These are phyloP conservation scores for Amblyjoppa fuscipennis DNA, from an alignment of 2,888 invertebrate genomes.

Conservation along the genomic window DNA sequence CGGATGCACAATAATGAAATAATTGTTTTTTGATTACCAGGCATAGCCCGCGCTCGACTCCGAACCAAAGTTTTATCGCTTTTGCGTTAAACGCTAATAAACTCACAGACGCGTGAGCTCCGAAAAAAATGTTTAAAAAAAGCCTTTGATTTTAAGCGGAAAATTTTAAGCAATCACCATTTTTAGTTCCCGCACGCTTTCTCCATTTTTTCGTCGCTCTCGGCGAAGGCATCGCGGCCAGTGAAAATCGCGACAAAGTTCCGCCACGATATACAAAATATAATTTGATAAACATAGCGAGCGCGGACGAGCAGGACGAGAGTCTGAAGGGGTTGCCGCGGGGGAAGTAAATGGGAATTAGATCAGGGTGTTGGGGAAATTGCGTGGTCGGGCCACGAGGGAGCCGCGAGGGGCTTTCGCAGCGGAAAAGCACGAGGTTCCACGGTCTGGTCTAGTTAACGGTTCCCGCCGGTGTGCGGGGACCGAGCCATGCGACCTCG, in stretches of 20 bases:
- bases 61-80: too few species aligned
- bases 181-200: background rate
- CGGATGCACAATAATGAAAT: background rate
- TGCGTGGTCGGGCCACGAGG: conserved; percentile 64
- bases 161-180: background rate
- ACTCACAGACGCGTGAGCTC: too few species aligned
- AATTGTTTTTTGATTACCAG: too few species aligned
- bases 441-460: conserved; percentile 62
- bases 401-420: conserved; percentile 53
- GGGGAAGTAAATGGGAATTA: conserved; percentile 62
- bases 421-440: conserved; percentile 40
- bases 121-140: too few species aligned
- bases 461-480: conserved; percentile 53
- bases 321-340: background rate
- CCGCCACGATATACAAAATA: conserved; percentile 56
- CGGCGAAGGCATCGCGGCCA: background rate
- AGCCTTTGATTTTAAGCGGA: too few species aligned
- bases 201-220: background rate
- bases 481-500: conserved; percentile 16
- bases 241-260: conserved; percentile 4
- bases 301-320: conserved; percentile 8
- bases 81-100: too few species aligned
- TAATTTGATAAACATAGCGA: conserved; percentile 55
- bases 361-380: conserved; percentile 67
- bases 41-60: too few species aligned